Conservation (phyloP, 1,140 invertebrate genomes). For the Anastatus disparis region DNA sequence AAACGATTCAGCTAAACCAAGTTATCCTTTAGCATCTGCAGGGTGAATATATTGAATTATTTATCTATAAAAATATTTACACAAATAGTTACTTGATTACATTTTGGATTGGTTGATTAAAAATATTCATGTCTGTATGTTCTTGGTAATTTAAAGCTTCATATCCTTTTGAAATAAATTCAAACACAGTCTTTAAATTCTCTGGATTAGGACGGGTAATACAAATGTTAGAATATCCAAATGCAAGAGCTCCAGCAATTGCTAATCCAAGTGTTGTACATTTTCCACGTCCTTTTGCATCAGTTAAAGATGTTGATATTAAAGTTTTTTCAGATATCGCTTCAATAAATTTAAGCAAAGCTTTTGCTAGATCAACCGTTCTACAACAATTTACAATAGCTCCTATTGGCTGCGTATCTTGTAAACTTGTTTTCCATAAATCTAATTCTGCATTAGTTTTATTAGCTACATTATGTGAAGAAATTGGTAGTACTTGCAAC, state of each 20-base stretch:
- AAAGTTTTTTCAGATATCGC: conserved; percentile 93
- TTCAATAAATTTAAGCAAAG: conserved; percentile 93
- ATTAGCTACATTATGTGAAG: conserved; percentile 83
- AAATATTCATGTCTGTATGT: conserved; percentile 94
- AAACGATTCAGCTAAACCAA: conserved; percentile 93
- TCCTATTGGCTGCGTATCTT: conserved; percentile 91
- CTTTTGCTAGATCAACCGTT: conserved; percentile 94
- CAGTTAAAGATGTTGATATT: conserved; percentile 92
- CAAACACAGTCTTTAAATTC: conserved; percentile 97
- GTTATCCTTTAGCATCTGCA: conserved; percentile 81
- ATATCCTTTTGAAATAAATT: conserved; percentile 97
- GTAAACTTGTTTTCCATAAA: conserved; percentile 79
- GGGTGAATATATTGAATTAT: conserved; percentile 98
- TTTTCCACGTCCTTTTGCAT: conserved; percentile 96
- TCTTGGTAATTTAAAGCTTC: conserved; percentile 96
- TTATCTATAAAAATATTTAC: conserved; percentile 93
- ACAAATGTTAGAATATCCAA: conserved; percentile 97
- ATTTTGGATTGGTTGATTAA: conserved; percentile 96
- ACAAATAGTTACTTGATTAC: conserved; percentile 95
- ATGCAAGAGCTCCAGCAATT: conserved; percentile 85
- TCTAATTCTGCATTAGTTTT: conserved; percentile 73
- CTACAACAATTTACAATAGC: conserved; percentile 90
- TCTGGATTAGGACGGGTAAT: conserved; percentile 98
- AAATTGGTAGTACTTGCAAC: conserved; percentile 91
- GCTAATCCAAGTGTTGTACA: conserved; percentile 97